Conservation (phyloP, 2,797 vertebrate genomes). For the Dipus sagitta region DNA sequence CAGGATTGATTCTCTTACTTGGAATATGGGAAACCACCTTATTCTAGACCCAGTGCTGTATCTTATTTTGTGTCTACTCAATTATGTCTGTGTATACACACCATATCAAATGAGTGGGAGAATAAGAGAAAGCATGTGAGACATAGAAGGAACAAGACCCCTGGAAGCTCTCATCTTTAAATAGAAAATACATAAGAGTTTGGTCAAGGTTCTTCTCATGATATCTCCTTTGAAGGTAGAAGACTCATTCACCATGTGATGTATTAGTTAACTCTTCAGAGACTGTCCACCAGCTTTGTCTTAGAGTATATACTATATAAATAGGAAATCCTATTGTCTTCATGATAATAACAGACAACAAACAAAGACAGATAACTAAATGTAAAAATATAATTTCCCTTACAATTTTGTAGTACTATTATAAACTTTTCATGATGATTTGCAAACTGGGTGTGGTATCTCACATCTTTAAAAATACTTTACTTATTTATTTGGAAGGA, state of each 20-base stretch:
- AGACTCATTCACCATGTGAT: neutral
- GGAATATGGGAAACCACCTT: neutral
- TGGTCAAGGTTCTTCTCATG: neutral
- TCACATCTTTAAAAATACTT: no score
- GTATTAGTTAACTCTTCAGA: neutral
- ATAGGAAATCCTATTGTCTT: neutral
- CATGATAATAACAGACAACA: neutral
- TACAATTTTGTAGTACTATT: neutral
- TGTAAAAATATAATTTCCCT: neutral
- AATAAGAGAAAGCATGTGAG: neutral
- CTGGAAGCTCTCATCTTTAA: neutral
- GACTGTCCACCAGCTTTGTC: neutral
- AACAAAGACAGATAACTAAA: neutral
- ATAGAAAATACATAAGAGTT: neutral
- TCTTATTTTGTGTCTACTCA: neutral
- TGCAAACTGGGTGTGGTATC: neutral
- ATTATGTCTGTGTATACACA: neutral
- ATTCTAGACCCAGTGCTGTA: neutral
- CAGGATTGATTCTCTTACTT: neutral
- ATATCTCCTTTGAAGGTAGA: neutral
- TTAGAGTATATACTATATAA: neutral
- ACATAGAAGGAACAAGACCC: neutral
- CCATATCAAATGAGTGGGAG: neutral
- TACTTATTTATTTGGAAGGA: no score
- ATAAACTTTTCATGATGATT: neutral